phyloP scores from a whole-genome alignment of 2,113 vertebrate species.

The Hemiprocne comata region DNA sequence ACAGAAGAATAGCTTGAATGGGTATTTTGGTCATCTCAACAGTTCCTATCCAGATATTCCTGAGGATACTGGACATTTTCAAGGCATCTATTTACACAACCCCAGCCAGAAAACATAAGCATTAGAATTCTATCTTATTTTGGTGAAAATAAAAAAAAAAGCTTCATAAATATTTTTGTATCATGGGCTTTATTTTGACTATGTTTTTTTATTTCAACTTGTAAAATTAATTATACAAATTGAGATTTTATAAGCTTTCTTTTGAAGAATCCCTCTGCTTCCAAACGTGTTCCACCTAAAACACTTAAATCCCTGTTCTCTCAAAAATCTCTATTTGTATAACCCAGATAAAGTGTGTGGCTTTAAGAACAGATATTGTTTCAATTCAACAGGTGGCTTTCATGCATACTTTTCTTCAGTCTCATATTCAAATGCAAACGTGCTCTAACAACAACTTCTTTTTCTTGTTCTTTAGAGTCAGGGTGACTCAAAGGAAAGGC shows the following conservation, averaged over 20 bases:
- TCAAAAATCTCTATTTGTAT: not conserved
- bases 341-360: slow-evolving; percentile 37
- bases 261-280: slow-evolving; percentile 31
- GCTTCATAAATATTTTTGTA: not conserved
- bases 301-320: not conserved
- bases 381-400: not conserved
- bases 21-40: not conserved
- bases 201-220: slow-evolving; percentile 42
- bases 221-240: slow-evolving; percentile 10
- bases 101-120: not conserved
- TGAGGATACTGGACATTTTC: not conserved
- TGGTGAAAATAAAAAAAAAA: slow-evolving; percentile 52
- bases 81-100: not conserved
- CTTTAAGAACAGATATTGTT: not conserved
- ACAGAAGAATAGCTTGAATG: not conserved
- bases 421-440: not conserved
- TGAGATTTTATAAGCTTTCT: not conserved
- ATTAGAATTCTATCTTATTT: slow-evolving; percentile 23
- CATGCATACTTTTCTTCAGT: not conserved
- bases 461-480: not conserved
- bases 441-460: not conserved
- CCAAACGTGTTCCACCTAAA: not conserved
- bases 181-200: not conserved
- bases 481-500: not conserved
- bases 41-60: not conserved